Evolutionary conservation across 2,113 vertebrate species (phyloP).

Genomic region (Calidris pygmaea): DNA sequence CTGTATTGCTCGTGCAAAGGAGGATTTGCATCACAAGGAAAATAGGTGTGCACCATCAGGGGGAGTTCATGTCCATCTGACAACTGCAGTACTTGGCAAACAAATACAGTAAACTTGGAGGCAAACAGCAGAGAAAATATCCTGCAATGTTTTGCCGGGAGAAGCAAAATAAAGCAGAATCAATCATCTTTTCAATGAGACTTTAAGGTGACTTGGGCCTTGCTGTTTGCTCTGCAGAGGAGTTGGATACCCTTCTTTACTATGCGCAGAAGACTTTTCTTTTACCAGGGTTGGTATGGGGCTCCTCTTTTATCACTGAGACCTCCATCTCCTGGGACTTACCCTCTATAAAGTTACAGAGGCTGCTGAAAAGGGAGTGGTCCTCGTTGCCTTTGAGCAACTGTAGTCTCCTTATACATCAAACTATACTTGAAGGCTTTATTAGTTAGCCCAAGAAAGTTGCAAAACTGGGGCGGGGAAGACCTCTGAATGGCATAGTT

Average conservation of each 20-base stretch:
- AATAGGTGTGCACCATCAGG: slow-evolving; percentile 4
- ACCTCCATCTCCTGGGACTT: neutral
- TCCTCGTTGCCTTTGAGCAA: neutral
- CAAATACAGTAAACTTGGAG: neutral
- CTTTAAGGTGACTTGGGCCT: slow-evolving; percentile 26
- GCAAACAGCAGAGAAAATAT: slow-evolving; percentile 6
- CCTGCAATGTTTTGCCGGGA: slow-evolving; percentile 33
- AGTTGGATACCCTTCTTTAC: neutral
- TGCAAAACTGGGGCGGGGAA: neutral
- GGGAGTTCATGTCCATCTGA: slow-evolving; percentile 31
- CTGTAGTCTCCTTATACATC: neutral
- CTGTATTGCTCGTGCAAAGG: neutral
- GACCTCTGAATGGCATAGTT: neutral
- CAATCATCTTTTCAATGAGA: slow-evolving; percentile 47
- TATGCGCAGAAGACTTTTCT: rapidly evolving
- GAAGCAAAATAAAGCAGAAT: slow-evolving; percentile 41
- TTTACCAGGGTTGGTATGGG: neutral
- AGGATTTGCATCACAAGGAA: neutral
- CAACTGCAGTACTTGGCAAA: slow-evolving; percentile 33
- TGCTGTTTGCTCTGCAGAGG: neutral
- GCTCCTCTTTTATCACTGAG: neutral
- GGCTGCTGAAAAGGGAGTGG: neutral
- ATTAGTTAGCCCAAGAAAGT: neutral
- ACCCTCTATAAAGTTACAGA: neutral
- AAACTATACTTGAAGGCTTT: neutral